Percentiles rank a stretch among this genome's conserved stretches.
Conservation (phyloP, 2,888 invertebrate species). For the Zhuqinia jingwanae region DNA sequence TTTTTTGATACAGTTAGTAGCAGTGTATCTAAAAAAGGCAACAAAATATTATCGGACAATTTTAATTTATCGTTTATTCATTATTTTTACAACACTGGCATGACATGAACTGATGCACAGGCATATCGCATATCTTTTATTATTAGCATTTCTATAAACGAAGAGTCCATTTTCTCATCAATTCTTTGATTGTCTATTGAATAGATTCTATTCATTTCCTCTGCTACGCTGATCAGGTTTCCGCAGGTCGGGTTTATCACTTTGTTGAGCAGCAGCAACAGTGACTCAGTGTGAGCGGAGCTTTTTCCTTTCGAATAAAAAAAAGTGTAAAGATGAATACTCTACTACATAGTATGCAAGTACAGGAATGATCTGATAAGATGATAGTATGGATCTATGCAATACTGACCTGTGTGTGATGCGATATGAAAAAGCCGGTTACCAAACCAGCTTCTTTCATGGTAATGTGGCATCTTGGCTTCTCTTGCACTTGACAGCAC, state of each 20-base stretch:
- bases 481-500: background rate
- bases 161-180: background rate
- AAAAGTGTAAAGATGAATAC: background rate
- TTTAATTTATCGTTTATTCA: background rate
- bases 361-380: background rate
- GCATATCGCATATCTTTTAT: too few relatives aligned
- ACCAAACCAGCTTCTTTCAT: background rate
- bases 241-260: slow-evolving; percentile 28
- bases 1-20: too few relatives aligned
- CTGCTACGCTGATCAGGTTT: background rate
- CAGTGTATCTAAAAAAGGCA: background rate
- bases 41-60: background rate
- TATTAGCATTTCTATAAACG: background rate
- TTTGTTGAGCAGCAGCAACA: background rate
- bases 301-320: too few relatives aligned
- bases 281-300: background rate
- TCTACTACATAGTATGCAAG: too few relatives aligned
- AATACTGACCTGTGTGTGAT: slow-evolving; percentile 49
- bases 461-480: background rate
- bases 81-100: too few relatives aligned
- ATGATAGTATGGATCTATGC: background rate
- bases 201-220: too few relatives aligned
- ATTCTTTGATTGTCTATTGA: background rate
- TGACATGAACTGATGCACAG: too few relatives aligned
- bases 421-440: slow-evolving; percentile 29